Evolutionary conservation across 2,797 vertebrate species (phyloP), one percentile per base, ranked within the genome.

Genomic region (Parambassis ranga): DNA sequence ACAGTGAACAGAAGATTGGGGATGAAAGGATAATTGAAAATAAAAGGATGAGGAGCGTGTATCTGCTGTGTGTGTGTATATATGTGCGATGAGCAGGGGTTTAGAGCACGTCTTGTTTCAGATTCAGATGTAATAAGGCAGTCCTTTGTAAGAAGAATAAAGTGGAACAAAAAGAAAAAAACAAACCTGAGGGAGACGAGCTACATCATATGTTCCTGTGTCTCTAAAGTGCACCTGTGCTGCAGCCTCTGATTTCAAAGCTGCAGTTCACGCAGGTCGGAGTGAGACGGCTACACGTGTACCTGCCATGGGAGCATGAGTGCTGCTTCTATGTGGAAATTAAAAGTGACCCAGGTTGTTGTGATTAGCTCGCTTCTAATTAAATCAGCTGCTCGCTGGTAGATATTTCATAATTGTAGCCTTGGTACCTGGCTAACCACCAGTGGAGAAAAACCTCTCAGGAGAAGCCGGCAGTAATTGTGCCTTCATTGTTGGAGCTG

Each of bases 21-120:
- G 82, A 84, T 80, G 70, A 77, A 84, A 86, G 82, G 91, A 84
- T 80, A 75, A 75, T 77, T 80, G 74, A 84, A 79, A 82, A 76
- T 79, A 78, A 77, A 73, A 50, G 65, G 56, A 65, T 71, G 57
- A 67, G 22, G 28, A 58, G 60, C 52, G 49, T 18, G 88, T 23
- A 33, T 76, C 18, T 57, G 48, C 24, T 38, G 43, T 33, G 52
- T 36, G 64, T 50, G 66, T 23, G 42, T 31, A 47, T 35, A 41
- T 24, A 49, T 14, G 35, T 26, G 55, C 37, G 42, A 32, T 52
- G 48, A 49, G 67, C n/a, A n/a, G 42, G 63, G 35, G 65, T 57
- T 56, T 0, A 2, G 38, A 63, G 65, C 58, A 56, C 7, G 62
- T 81, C 56, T 75, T 79, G 47, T 72, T 63, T 72, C 65, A 77